A percentile compares a stretch with the other conserved stretches of the same genome.
phyloP scores from a whole-genome alignment of 2,888 invertebrate species.

The Melanophora roralis region DNA sequence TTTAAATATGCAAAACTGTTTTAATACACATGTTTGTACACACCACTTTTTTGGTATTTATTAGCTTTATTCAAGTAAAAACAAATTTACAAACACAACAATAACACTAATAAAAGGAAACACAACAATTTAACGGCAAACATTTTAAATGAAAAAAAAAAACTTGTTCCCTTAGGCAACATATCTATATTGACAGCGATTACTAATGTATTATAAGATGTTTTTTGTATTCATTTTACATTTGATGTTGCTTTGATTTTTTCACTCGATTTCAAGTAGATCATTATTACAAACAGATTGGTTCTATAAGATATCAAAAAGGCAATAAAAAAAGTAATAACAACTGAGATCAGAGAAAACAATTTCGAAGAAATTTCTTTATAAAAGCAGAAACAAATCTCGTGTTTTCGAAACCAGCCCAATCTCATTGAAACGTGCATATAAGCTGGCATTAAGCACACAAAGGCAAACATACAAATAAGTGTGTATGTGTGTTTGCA shows the following conservation, averaged over 20 bases:
- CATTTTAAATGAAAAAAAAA: constrained; percentile 61
- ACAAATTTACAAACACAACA: neutral
- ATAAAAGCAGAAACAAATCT: neutral
- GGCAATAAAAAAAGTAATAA: constrained; percentile 35
- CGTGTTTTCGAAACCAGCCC: neutral
- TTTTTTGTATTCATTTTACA: neutral
- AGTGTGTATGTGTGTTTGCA: too few species aligned
- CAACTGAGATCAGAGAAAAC: constrained; percentile 10
- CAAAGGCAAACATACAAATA: too few species aligned
- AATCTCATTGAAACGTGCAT: constrained; percentile 17
- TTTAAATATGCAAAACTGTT: too few species aligned
- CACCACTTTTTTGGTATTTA: too few species aligned
- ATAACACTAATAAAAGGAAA: constrained; percentile 25
- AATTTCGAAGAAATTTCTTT: constrained; percentile 20
- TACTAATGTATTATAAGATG: constrained; percentile 41
- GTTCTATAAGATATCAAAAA: constrained; percentile 36
- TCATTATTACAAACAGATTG: constrained; percentile 44
- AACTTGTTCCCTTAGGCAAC: constrained; percentile 64
- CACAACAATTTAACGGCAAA: constrained; percentile 60
- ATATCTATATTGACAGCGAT: constrained; percentile 64
- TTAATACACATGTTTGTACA: too few species aligned
- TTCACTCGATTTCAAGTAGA: constrained; percentile 6
- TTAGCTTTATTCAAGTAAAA: neutral
- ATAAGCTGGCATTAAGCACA: neutral
- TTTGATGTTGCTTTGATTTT: constrained; percentile 10